A percentile compares a stretch with the other conserved stretches of the same genome.
phyloP scores from a whole-genome alignment of 1,140 invertebrate genomes.

The Melipona quadrifasciata region DNA sequence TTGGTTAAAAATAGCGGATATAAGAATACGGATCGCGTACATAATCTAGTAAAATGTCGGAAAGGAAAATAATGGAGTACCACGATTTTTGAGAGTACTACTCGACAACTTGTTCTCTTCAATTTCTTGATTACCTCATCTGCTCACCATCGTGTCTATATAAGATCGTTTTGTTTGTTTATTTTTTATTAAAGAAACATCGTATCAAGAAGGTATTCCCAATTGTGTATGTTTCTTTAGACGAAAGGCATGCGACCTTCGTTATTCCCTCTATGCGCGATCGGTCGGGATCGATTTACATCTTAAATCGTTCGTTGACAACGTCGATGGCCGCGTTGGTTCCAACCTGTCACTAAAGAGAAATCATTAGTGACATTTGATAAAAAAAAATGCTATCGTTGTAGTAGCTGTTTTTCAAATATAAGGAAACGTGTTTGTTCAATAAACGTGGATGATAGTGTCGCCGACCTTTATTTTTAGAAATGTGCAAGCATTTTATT shows the following conservation, averaged over 20 bases:
- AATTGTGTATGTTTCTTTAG: constrained; percentile 17
- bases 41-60: constrained; percentile 41
- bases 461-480: too few relatives aligned
- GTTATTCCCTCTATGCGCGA: neutral
- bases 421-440: too few relatives aligned
- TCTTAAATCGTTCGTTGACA: neutral
- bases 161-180: constrained; percentile 57
- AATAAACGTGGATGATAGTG: neutral
- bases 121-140: constrained; percentile 31
- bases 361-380: neutral
- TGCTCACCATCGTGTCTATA: constrained; percentile 15
- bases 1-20: constrained; percentile 84
- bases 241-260: neutral
- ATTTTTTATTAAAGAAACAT: constrained; percentile 60
- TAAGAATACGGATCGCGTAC: neutral
- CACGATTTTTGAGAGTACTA: constrained; percentile 15
- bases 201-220: constrained; percentile 29
- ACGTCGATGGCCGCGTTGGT: too few relatives aligned
- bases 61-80: constrained; percentile 42
- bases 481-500: neutral
- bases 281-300: neutral
- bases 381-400: neutral
- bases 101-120: constrained; percentile 31
- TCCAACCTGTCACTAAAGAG: neutral
- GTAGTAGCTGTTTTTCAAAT: neutral